Evolutionary conservation across 2,888 invertebrate species (phyloP).

Genomic region (Ligdia adustata): DNA sequence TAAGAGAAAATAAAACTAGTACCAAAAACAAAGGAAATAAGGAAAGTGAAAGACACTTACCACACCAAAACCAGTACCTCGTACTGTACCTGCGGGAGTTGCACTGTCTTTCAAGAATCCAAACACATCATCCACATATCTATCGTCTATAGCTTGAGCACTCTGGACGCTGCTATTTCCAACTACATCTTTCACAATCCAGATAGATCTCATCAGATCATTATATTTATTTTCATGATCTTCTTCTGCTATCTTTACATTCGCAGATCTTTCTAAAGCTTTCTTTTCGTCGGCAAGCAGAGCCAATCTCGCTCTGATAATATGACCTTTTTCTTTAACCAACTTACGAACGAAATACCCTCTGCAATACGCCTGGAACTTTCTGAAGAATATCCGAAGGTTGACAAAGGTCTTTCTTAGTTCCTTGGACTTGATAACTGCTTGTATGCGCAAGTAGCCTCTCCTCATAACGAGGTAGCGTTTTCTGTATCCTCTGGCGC

Average conservation of each 20-base stretch:
- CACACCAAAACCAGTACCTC: constrained; percentile 81
- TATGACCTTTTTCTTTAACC: constrained; percentile 84
- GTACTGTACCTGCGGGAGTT: constrained; percentile 72
- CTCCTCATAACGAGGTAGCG: constrained; percentile 87
- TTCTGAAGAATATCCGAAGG: constrained; percentile 87
- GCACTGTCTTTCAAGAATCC: constrained; percentile 86
- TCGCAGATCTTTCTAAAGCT: constrained; percentile 86
- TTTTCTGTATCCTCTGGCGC: constrained; percentile 89
- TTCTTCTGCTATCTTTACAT: constrained; percentile 87
- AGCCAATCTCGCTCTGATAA: constrained; percentile 68
- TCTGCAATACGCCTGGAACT: constrained; percentile 90
- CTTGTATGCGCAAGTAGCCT: constrained; percentile 94
- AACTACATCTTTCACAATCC: constrained; percentile 84
- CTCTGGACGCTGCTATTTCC: constrained; percentile 75
- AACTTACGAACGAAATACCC: constrained; percentile 89
- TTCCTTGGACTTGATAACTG: constrained; percentile 90
- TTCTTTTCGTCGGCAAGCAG: constrained; percentile 69
- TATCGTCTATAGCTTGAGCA: constrained; percentile 79
- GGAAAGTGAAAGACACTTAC: constrained; percentile 47
- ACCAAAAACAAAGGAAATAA: background rate
- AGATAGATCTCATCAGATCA: constrained; percentile 71
- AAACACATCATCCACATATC: constrained; percentile 87
- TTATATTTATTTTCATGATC: constrained; percentile 87
- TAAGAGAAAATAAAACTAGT: too few species aligned
- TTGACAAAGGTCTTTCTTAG: constrained; percentile 88